Evolutionary conservation across 2,888 invertebrate genomes (phyloP), one percentile per base, ranked within the genome.

Genomic region (Scelioninae gen. 2): DNA sequence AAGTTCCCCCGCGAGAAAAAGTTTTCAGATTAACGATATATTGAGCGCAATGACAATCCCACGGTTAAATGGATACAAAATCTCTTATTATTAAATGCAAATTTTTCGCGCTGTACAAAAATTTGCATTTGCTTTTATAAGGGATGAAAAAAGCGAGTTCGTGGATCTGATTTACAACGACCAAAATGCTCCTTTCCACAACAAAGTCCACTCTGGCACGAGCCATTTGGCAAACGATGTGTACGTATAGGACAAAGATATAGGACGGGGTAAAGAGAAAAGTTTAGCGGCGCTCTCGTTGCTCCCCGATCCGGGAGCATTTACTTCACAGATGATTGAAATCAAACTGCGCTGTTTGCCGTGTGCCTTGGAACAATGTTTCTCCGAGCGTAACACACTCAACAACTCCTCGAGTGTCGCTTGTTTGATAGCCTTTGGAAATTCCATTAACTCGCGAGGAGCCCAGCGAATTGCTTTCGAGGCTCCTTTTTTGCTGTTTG

Each of bases 271-370:
- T 45, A 65, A 48, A 72, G 46, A 46, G 65, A 65, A 70, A 70
- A 61, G 70, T 60, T 65, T 41, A 11, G 33, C 41, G 19, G 28
- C 18, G 33, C 41, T 68, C 22, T 22, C 57, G 37, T 41, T 39
- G 37, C 39, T 46, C 52, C 68, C 28, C 31, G 61, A 48, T 53
- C 25, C 35, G 43, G 63, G 58, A 57, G 63, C 53, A 64, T 73
- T 73, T 61, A 63, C 68, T 65, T 70, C 48, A 65, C 67, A 70
- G 57, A 70, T 74, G 61, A 74, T 69, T 74, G 65, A 70, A 74
- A 74, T 74, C 74, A 53, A 67, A 74, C 65, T 65, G 61, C 48
- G 39, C 53, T 74, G 70, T 74, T 70, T 67, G 55, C 70, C 57
- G 22, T 53, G 57, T 71, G 58, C 65, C 58, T 71, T 61, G 55